These are phyloP conservation scores for Danio choprae DNA, from an alignment of 2,797 vertebrate species.

Conservation along the genomic window DNA sequence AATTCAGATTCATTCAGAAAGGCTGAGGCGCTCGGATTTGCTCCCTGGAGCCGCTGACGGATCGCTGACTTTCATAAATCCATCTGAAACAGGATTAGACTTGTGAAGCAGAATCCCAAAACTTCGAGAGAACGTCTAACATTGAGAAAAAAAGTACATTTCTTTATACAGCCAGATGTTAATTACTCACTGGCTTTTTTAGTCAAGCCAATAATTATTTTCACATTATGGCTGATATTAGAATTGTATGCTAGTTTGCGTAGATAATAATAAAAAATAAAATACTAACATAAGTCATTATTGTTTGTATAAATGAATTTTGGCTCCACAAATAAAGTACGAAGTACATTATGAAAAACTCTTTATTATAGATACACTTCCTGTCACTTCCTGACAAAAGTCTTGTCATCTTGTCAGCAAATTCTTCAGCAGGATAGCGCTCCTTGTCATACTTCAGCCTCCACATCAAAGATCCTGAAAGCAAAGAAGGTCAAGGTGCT, in stretches of 20 bases:
- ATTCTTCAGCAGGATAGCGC: no score
- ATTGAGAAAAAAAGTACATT: not conserved
- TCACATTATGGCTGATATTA: not conserved
- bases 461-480: no score
- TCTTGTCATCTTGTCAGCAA: no score
- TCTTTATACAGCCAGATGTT: not conserved
- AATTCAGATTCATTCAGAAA: conserved; percentile 70
- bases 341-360: no score
- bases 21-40: conserved; percentile 63
- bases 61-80: conserved; percentile 63
- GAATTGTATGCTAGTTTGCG: not conserved
- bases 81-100: conserved; percentile 66
- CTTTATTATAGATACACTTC: no score
- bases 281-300: not conserved
- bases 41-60: conserved; percentile 63
- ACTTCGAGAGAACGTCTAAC: not conserved
- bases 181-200: not conserved
- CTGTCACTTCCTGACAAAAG: no score
- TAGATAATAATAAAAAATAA: not conserved
- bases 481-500: no score
- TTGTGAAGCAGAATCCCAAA: conserved; percentile 36
- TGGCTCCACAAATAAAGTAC: not conserved
- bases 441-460: no score
- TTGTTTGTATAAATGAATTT: not conserved
- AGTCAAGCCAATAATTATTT: not conserved